Evolutionary conservation across 1,140 invertebrate genomes (phyloP).

Genomic region (Drosophila lacteicornis): DNA sequence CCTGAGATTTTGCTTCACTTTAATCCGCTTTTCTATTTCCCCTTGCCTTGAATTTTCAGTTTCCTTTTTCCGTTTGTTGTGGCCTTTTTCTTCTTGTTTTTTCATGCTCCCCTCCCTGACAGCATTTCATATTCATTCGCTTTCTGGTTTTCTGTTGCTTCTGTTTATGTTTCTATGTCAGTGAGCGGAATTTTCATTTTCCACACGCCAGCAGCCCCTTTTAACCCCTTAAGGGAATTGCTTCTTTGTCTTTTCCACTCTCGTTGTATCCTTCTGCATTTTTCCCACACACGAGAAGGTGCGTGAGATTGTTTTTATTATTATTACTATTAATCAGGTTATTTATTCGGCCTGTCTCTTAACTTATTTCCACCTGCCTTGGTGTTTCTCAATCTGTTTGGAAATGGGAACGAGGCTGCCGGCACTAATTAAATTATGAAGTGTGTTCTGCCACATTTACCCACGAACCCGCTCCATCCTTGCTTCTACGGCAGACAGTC

Average conservation of each 20-base stretch:
- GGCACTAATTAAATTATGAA: constrained; percentile 82
- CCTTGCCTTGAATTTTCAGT: constrained; percentile 11
- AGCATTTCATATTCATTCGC: constrained; percentile 21
- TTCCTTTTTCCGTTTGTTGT: constrained; percentile 14
- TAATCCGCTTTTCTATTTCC: constrained; percentile 38
- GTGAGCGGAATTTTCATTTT: constrained; percentile 32
- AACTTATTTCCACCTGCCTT: constrained; percentile 21
- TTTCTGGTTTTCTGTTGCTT: constrained; percentile 7
- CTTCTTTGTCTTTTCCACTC: constrained; percentile 14
- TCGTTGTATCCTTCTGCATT: constrained; percentile 3
- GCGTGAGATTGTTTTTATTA: constrained; percentile 68
- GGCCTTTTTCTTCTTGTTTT: constrained; percentile 8
- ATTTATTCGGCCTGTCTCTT: constrained; percentile 8
- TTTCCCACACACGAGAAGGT: constrained; percentile 35
- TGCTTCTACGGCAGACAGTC: not conserved
- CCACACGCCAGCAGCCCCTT: not conserved
- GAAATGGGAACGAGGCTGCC: constrained; percentile 58
- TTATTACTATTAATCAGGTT: constrained; percentile 71
- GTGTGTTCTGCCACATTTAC: constrained; percentile 76
- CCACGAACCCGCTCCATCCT: not conserved
- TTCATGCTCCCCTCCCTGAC: not conserved
- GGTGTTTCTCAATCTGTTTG: constrained; percentile 15
- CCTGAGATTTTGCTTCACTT: constrained; percentile 26
- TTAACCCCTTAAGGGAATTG: constrained; percentile 29
- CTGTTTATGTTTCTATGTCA: constrained; percentile 26